Conservation (phyloP, 2,888 invertebrate genomes). For the Caenorhabditis sulstoni region DNA sequence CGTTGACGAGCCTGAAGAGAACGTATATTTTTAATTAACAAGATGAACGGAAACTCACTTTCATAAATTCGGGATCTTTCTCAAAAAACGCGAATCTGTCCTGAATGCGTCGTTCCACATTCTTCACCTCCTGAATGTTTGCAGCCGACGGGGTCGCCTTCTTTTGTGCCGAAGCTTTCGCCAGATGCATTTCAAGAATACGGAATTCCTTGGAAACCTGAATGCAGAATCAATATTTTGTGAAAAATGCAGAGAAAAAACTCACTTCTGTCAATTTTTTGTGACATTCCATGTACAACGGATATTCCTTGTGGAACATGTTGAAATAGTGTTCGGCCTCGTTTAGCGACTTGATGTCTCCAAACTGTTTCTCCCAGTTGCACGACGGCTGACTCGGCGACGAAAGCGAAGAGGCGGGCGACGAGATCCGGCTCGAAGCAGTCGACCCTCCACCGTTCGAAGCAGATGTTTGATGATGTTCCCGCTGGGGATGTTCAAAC, state of each 20-base stretch:
- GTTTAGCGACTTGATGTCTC: constrained; percentile 51
- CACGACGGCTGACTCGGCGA: constrained; percentile 69
- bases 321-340: constrained; percentile 66
- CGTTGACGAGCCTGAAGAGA: constrained; percentile 67
- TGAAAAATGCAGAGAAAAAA: neutral
- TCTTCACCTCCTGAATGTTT: constrained; percentile 33
- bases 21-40: constrained; percentile 28
- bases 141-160: constrained; percentile 18
- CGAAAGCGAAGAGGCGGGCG: constrained; percentile 65
- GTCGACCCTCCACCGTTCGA: constrained; percentile 56
- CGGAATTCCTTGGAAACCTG: constrained; percentile 61
- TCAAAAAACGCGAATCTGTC: constrained; percentile 55
- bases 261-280: constrained; percentile 54
- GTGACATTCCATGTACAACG: constrained; percentile 69
- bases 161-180: constrained; percentile 14
- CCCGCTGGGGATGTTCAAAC: constrained; percentile 31
- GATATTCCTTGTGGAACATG: constrained; percentile 71
- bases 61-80: constrained; percentile 65
- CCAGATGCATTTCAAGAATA: constrained; percentile 50
- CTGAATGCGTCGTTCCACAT: constrained; percentile 40
- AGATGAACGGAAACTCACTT: constrained; percentile 34
- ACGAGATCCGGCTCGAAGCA: constrained; percentile 61
- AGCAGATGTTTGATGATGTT: constrained; percentile 26
- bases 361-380: constrained; percentile 70
- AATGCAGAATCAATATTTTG: neutral